Evolutionary conservation across 2,113 vertebrate genomes (phyloP).

Genomic region (Syrmaticus mikado): DNA sequence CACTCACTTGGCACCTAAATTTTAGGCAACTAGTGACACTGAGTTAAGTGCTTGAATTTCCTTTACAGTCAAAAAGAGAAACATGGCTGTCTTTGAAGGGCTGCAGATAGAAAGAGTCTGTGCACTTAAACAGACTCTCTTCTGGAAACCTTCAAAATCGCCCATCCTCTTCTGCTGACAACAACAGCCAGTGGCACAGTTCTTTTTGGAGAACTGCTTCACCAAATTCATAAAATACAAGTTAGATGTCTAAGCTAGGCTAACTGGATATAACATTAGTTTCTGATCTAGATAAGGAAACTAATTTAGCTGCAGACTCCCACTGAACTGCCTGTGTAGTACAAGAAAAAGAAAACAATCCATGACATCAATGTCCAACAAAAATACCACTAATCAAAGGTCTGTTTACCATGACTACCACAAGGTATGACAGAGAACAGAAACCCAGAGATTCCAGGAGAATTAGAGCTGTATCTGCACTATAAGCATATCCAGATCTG

Average conservation of each 20-base stretch:
- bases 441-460: slow-evolving; percentile 29
- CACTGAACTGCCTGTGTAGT: neutral
- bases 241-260: neutral
- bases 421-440: slow-evolving; percentile 49
- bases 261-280: slow-evolving; percentile 24
- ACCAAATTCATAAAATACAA: neutral
- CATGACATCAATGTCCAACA: slow-evolving; percentile 30
- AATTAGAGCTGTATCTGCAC: neutral
- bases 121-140: neutral
- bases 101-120: slow-evolving; percentile 17
- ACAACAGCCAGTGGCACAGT: neutral
- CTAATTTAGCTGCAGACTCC: slow-evolving; percentile 19
- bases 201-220: slow-evolving; percentile 9
- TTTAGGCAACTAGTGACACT: neutral
- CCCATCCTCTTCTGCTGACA: neutral
- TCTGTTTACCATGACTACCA: slow-evolving; percentile 46
- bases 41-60: slow-evolving; percentile 18
- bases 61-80: slow-evolving; percentile 48
- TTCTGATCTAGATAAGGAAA: slow-evolving; percentile 29
- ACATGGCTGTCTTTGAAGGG: slow-evolving; percentile 24
- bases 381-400: slow-evolving; percentile 35
- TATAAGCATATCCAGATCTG: neutral
- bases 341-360: slow-evolving; percentile 14
- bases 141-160: slow-evolving; percentile 50
- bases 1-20: neutral